Evolutionary conservation across 2,888 invertebrate genomes (phyloP).

Genomic region (Cephus pygmeus): DNA sequence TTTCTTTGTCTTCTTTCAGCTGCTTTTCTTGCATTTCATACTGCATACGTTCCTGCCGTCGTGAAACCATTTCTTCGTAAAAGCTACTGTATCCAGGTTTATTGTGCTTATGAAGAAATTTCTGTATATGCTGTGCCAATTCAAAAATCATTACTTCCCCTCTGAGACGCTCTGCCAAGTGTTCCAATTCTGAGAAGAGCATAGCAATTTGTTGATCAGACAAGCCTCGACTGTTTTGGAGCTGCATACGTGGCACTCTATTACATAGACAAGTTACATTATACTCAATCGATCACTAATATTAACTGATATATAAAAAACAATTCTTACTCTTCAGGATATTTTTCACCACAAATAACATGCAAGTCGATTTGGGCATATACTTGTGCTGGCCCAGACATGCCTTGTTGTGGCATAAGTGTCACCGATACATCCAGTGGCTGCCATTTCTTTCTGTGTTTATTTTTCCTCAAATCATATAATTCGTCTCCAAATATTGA

Average conservation of each 20-base stretch:
- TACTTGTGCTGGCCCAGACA: conserved; percentile 73
- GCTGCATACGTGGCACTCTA: conserved; percentile 76
- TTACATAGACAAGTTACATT: conserved; percentile 39
- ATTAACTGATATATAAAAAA: conserved; percentile 11
- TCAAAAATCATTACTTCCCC: conserved; percentile 92
- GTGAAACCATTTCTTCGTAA: conserved; percentile 90
- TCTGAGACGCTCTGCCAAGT: conserved; percentile 69
- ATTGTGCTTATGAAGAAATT: conserved; percentile 83
- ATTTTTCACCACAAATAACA: conserved; percentile 78
- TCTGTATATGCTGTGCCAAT: conserved; percentile 81
- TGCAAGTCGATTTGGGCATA: conserved; percentile 82
- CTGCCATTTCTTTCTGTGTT: conserved; percentile 75
- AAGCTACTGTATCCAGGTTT: conserved; percentile 85
- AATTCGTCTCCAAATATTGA: conserved; percentile 82
- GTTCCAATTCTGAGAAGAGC: conserved; percentile 72
- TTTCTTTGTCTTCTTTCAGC: conserved; percentile 73
- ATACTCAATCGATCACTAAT: background rate
- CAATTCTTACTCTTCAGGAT: conserved; percentile 82
- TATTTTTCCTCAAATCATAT: conserved; percentile 72
- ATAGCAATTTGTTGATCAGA: conserved; percentile 76
- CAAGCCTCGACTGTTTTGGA: conserved; percentile 83
- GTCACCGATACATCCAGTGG: conserved; percentile 81
- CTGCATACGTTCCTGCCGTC: conserved; percentile 76
- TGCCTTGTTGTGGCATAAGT: conserved; percentile 82
- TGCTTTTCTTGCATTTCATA: conserved; percentile 73